These are phyloP conservation scores for Eudasyphora cyanicolor DNA, from an alignment of 2,888 invertebrate species.

Conservation along the genomic window DNA sequence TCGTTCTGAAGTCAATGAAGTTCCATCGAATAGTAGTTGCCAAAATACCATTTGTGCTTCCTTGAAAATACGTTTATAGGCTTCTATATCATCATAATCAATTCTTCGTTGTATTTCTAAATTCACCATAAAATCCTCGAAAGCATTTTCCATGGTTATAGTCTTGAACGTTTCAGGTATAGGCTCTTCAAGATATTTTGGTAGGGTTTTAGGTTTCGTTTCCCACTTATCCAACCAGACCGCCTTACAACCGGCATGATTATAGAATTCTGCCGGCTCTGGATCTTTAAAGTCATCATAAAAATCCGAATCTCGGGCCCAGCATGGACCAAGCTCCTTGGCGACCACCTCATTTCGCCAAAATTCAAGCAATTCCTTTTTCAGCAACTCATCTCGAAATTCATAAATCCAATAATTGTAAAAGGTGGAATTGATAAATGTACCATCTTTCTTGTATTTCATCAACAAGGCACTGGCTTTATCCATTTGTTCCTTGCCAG, in stretches of 20 bases:
- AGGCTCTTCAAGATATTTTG: too few relatives aligned
- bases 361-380: slow-evolving; percentile 72
- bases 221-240: slow-evolving; percentile 20
- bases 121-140: too few relatives aligned
- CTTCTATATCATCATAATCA: slow-evolving; percentile 69
- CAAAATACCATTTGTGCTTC: slow-evolving; percentile 65
- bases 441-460: slow-evolving; percentile 78
- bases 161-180: too few relatives aligned
- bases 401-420: slow-evolving; percentile 77
- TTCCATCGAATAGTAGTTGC: slow-evolving; percentile 66
- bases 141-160: too few relatives aligned
- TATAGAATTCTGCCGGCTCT: slow-evolving; percentile 73
- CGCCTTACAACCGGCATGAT: slow-evolving; percentile 65
- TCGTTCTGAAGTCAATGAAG: neutral
- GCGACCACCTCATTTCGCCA: slow-evolving; percentile 75
- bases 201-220: too few relatives aligned
- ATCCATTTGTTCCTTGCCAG: slow-evolving; percentile 50
- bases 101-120: slow-evolving; percentile 68
- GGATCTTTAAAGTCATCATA: slow-evolving; percentile 72
- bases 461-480: slow-evolving; percentile 70
- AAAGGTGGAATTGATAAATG: slow-evolving; percentile 72
- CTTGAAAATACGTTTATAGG: slow-evolving; percentile 45
- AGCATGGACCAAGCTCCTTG: slow-evolving; percentile 74
- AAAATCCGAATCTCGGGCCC: slow-evolving; percentile 74
- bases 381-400: slow-evolving; percentile 74